Evolutionary conservation across 2,888 invertebrate species (phyloP), one percentile per base, ranked within the genome.

Genomic region (Platycheirus albimanus): DNA sequence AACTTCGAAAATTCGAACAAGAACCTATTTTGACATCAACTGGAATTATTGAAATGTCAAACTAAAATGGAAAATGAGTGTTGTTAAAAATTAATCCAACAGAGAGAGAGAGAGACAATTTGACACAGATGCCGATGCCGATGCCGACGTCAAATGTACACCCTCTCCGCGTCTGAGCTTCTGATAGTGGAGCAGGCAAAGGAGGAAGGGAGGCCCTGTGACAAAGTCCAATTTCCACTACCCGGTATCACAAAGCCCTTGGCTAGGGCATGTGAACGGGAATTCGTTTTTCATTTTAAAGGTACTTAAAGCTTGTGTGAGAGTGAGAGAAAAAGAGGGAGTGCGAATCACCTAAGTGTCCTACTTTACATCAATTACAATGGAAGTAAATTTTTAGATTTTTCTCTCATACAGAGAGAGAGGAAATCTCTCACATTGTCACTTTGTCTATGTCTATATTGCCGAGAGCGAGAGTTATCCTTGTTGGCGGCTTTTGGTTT

Each of bases 281-380:
- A 70, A 69, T 69, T 61, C 61, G 64, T 69, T 69, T 52, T 49
- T 33, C 61, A 63, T 54, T 38, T 30, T 36, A 43, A 67, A 80
- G 56, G 24, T 11, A 45, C 45, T 30, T 43, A 45, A 15, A 61
- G 15, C n/a, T n/a, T n/a, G n/a, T n/a, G n/a, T 0, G 5, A 28
- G 4, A 41, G 8, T 15, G n/a, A 43, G 41, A 28, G 1, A 10
- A 6, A 20, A 43, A 15, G 15, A 43, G 6, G 28, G 7, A 30
- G 45, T 30, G 19, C 7, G 28, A 43, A 7, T 5, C 4, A 54
- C n/a, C 41, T 15, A 76, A 67, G 72, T 81, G 76, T 15, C 69
- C 83, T 67, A 78, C 64, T 83, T 83, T 74, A 64, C 69, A 41
- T 69, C 67, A 72, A 77, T 69, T 77, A 78, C 64, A 64, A 41